These are phyloP conservation scores for Nibea coibor DNA, from an alignment of 2,113 vertebrate genomes.

Conservation along the genomic window DNA sequence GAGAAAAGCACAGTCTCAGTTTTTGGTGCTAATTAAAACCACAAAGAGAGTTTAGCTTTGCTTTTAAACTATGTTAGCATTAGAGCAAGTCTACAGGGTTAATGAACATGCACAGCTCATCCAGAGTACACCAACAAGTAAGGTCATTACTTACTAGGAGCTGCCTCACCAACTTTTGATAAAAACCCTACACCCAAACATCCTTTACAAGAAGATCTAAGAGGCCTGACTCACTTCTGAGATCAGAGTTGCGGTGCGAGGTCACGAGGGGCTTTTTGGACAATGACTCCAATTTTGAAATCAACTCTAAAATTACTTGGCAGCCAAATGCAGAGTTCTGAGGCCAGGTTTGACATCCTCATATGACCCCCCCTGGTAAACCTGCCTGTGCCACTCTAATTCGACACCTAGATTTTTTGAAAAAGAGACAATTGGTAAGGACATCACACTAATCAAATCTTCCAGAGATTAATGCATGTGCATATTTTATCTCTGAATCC, in stretches of 20 bases:
- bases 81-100: neutral
- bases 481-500: neutral
- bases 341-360: neutral
- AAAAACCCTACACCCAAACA: neutral
- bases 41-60: neutral
- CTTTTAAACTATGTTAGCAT: neutral
- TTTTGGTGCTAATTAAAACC: neutral
- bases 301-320: neutral
- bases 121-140: neutral
- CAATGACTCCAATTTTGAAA: neutral
- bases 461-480: neutral
- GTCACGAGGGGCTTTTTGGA: constrained; percentile 14
- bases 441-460: neutral
- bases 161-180: neutral
- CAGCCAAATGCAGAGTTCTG: neutral
- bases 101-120: neutral
- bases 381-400: neutral
- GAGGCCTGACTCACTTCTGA: neutral
- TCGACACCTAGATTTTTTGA: neutral
- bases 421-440: neutral
- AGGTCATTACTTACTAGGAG: neutral
- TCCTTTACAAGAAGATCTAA: neutral
- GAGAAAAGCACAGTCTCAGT: neutral
- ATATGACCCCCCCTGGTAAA: neutral
- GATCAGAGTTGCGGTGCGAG: neutral